Percentiles rank a stretch among this genome's conserved stretches.
Conservation (phyloP, 2,113 vertebrate species). For the Natator depressus region DNA sequence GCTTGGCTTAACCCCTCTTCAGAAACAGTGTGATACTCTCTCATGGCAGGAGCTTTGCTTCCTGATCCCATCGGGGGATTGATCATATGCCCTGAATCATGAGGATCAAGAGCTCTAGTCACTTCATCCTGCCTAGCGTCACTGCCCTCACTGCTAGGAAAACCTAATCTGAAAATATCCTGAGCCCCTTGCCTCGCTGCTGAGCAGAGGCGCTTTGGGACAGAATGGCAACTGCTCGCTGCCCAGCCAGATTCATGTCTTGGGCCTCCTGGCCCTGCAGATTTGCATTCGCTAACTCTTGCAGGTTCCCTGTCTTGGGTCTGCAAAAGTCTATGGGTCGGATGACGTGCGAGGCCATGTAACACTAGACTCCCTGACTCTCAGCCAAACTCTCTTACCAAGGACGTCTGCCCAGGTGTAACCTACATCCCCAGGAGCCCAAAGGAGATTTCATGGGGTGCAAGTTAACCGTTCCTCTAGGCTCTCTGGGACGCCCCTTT, state of each 20-base stretch:
- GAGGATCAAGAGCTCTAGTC: background rate
- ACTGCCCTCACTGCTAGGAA: background rate
- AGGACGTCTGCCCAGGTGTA: background rate
- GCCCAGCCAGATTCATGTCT: no score
- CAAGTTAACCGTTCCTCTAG: background rate
- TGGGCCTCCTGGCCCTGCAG: no score
- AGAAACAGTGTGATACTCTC: background rate
- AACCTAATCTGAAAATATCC: background rate
- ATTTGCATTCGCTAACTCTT: background rate
- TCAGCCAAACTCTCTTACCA: fast-evolving
- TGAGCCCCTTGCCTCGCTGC: background rate
- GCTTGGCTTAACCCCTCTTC: background rate
- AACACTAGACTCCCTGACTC: fast-evolving
- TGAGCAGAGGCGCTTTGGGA: background rate
- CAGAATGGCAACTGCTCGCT: no score
- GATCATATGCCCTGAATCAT: background rate
- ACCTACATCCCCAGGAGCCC: background rate
- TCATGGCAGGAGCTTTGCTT: background rate
- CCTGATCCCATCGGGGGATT: background rate
- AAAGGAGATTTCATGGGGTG: background rate
- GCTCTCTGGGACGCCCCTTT: background rate
- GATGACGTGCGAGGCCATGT: background rate
- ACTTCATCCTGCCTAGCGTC: background rate
- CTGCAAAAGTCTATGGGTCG: background rate
- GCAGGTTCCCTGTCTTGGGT: background rate